Conservation (phyloP, 2,888 invertebrate species). For the Lucinisca nassula region DNA sequence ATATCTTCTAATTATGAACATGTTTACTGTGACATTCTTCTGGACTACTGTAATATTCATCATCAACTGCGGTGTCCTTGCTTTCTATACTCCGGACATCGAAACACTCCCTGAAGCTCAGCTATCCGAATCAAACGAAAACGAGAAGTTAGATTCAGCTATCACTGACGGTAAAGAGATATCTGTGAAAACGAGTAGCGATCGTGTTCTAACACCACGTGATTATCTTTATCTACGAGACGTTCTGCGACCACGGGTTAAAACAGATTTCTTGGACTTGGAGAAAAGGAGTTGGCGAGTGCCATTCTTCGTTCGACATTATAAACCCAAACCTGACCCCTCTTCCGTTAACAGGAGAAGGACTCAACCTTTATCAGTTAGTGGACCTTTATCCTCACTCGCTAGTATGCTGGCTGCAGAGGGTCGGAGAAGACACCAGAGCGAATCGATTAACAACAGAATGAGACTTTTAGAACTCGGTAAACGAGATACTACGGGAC, state of each 20-base stretch:
- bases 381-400: constrained; percentile 70
- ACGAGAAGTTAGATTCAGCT: not conserved
- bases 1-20: not conserved
- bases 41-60: not conserved
- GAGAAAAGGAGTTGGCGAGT: not conserved
- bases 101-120: not conserved
- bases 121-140: not conserved
- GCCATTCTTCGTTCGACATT: not conserved
- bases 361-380: constrained; percentile 66
- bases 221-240: too few relatives aligned
- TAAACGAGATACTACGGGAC: constrained; percentile 37
- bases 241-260: not conserved
- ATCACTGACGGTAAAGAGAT: not conserved
- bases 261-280: not conserved
- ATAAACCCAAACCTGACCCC: not conserved
- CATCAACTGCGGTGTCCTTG: not conserved
- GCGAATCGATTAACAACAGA: constrained; percentile 60
- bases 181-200: not conserved
- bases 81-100: not conserved
- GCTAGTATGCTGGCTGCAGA: constrained; percentile 72
- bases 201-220: too few relatives aligned
- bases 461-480: constrained; percentile 68
- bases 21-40: not conserved
- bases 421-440: constrained; percentile 56
- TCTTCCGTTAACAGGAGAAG: constrained; percentile 35